Evolutionary conservation across 2,888 invertebrate genomes (phyloP).

Genomic region (Leptinotarsa haldemani): DNA sequence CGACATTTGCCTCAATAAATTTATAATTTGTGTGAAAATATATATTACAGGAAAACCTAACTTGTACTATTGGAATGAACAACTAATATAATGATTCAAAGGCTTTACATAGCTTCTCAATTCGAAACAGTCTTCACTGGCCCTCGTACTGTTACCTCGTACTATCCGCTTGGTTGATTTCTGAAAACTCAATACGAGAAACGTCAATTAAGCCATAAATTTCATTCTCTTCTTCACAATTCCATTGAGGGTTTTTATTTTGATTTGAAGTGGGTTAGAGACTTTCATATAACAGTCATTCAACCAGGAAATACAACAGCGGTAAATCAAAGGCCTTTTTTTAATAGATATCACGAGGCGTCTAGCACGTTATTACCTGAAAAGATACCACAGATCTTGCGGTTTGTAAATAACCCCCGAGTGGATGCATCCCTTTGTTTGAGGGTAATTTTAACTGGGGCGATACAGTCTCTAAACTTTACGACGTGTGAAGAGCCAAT

Average conservation of each 20-base stretch:
- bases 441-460: slow-evolving; percentile 55
- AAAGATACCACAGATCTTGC: slow-evolving; percentile 47
- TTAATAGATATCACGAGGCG: slow-evolving; percentile 16
- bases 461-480: slow-evolving; percentile 50
- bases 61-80: neutral
- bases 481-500: slow-evolving; percentile 59
- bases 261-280: slow-evolving; percentile 23
- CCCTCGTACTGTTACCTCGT: neutral
- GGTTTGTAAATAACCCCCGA: slow-evolving; percentile 51
- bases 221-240: slow-evolving; percentile 6
- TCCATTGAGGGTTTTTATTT: neutral
- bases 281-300: neutral
- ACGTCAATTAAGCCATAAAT: slow-evolving; percentile 28
- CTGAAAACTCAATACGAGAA: slow-evolving; percentile 10
- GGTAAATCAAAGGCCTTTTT: slow-evolving; percentile 18
- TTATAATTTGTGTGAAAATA: too few species aligned
- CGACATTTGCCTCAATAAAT: neutral
- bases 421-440: slow-evolving; percentile 52
- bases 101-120: neutral
- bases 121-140: neutral
- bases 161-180: neutral
- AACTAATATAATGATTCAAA: neutral
- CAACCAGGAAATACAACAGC: slow-evolving; percentile 13
- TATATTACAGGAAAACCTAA: too few species aligned
- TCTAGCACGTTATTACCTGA: slow-evolving; percentile 49